A percentile compares a stretch with the other conserved stretches of the same genome.
phyloP scores from a whole-genome alignment of 2,888 invertebrate species.

The Acanthosepion pharaonis region DNA sequence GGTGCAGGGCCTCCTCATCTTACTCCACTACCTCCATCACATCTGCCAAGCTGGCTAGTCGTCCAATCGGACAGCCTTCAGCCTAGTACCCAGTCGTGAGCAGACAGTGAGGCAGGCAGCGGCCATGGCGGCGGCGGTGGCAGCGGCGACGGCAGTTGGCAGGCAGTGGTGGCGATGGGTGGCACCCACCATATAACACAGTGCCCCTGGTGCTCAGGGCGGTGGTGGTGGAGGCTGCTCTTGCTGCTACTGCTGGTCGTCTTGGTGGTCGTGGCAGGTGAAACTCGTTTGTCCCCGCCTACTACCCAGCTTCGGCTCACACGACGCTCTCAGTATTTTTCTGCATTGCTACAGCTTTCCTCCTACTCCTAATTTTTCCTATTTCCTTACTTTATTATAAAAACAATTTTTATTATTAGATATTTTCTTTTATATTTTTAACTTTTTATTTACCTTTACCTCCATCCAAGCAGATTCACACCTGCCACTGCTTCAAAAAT shows the following conservation, averaged over 20 bases:
- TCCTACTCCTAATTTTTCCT: slow-evolving; percentile 13
- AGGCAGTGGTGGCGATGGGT: neutral
- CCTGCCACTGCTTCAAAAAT: slow-evolving; percentile 22
- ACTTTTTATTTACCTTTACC: slow-evolving; percentile 33
- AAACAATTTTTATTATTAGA: neutral
- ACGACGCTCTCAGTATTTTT: slow-evolving; percentile 39
- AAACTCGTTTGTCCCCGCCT: slow-evolving; percentile 11
- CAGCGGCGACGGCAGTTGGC: neutral
- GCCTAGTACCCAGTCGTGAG: slow-evolving; percentile 43
- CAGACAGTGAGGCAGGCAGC: slow-evolving; percentile 44
- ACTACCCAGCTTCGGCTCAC: slow-evolving; percentile 33
- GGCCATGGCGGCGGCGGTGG: slow-evolving; percentile 38
- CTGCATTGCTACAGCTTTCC: slow-evolving; percentile 45
- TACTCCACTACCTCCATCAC: slow-evolving; percentile 38
- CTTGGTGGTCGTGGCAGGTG: slow-evolving; percentile 36
- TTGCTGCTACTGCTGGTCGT: neutral
- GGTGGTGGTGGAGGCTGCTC: slow-evolving; percentile 2
- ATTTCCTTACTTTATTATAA: slow-evolving; percentile 21
- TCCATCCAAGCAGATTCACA: slow-evolving; percentile 33
- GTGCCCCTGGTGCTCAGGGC: neutral
- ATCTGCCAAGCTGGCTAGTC: slow-evolving; percentile 44
- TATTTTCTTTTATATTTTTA: slow-evolving; percentile 33
- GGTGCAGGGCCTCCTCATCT: slow-evolving; percentile 38
- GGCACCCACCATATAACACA: slow-evolving; percentile 20
- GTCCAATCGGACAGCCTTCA: slow-evolving; percentile 39